Percentiles rank a stretch among this genome's conserved stretches.
Conservation (phyloP, 2,113 vertebrate genomes). For the Mormoops blainvillei region DNA sequence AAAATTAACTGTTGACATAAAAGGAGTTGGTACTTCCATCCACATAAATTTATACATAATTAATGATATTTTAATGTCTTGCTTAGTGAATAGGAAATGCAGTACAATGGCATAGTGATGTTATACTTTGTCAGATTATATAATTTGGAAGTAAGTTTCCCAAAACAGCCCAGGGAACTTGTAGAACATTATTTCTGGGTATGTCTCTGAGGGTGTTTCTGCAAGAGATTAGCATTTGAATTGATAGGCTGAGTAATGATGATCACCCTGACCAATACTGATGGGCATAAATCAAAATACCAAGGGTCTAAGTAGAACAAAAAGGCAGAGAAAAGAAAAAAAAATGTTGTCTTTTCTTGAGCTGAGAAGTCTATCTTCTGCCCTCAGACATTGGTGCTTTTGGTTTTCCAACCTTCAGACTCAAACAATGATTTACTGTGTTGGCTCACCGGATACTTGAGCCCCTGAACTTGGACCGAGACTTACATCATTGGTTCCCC, state of each 20-base stretch:
- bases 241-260: no score
- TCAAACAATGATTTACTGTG: accelerated
- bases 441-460: no score
- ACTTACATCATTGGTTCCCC: neutral
- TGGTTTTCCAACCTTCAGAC: no score
- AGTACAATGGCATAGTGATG: no score
- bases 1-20: neutral
- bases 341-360: neutral
- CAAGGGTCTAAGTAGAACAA: neutral
- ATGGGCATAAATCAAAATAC: neutral
- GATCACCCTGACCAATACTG: neutral
- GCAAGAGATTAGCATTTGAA: no score
- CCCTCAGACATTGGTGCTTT: accelerated
- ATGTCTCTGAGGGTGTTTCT: no score
- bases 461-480: neutral
- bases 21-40: neutral
- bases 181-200: no score
- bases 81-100: no score
- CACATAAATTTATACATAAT: accelerated
- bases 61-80: neutral
- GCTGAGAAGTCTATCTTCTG: accelerated
- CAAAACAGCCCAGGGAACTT: neutral
- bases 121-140: no score
- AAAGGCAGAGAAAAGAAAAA: neutral
- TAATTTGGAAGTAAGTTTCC: neutral